These are phyloP conservation scores for Riptortus pedestris DNA, from an alignment of 1,140 invertebrate species.

Conservation along the genomic window DNA sequence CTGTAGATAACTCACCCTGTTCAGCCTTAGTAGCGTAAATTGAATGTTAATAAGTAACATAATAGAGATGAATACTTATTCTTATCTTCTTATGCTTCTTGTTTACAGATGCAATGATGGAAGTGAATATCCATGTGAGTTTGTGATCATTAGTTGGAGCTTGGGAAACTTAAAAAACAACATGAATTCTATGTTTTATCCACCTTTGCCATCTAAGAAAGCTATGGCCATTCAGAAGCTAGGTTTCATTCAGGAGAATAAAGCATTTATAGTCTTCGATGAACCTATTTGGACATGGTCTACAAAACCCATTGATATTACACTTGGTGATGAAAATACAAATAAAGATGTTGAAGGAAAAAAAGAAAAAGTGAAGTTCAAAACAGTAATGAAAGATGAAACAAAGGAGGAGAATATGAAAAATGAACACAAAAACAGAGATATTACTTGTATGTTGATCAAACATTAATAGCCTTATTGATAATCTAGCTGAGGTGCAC, in stretches of 20 bases:
- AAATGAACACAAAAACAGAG: too few species aligned
- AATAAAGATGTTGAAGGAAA: background rate
- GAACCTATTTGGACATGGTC: conserved; percentile 1
- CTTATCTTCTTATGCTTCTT: too few species aligned
- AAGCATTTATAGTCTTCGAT: background rate
- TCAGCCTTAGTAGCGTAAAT: too few species aligned
- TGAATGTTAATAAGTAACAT: too few species aligned
- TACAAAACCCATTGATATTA: background rate
- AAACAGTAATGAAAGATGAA: too few species aligned
- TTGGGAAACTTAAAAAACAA: background rate
- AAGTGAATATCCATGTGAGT: background rate
- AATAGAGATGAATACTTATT: too few species aligned
- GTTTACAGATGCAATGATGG: background rate
- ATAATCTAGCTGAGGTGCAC: too few species aligned
- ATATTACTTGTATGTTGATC: too few species aligned
- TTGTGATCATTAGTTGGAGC: background rate
- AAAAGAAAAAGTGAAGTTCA: too few species aligned
- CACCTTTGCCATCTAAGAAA: background rate
- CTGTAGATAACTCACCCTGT: too few species aligned
- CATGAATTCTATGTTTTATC: background rate
- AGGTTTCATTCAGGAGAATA: background rate
- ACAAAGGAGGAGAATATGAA: too few species aligned
- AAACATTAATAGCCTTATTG: too few species aligned
- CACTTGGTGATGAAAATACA: background rate
- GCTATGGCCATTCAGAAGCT: background rate